Evolutionary conservation across 2,888 invertebrate species (phyloP), one percentile per base, ranked within the genome.

Genomic region (Apamea monoglypha): DNA sequence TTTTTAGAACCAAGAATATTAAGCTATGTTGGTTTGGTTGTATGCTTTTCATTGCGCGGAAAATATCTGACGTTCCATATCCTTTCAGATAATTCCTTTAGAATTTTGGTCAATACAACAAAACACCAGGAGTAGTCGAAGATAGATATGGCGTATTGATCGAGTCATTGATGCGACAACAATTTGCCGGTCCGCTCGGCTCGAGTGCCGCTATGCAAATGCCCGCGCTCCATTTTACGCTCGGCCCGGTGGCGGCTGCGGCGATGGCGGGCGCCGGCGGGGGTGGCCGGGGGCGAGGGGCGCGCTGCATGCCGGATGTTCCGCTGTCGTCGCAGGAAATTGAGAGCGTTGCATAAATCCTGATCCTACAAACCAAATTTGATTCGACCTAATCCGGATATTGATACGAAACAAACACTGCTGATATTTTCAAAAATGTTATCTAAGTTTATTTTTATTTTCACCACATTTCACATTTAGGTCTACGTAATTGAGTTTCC

Each of bases 331-430:
- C 95, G 94, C 96, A 96, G 96, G 96, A 97, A 97, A 96, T 97
- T 96, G 96, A 96, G 96, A 96, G 93, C 95, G 94, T 95, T 96
- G 96, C 96, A 97, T 96, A 96, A 96, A 96, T 96, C 95, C 95
- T 94, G 95, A 96, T 96, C 95, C 94, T 94, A 94, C 96, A 95
- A 96, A 95, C 95, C 95, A 95, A 96, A 97, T 96, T 96, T 95
- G 96, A 96, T 96, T 96, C 95, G 88, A 94, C 95, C 94, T 96
- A 96, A 97, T 96, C 96, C 96, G 96, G 96, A 96, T 96, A 96
- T 96, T 95, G 96, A 96, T 96, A 96, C 93, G 95, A 95, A 94
- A 95, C 95, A 95, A 95, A 95, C 93, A 94, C 92, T 90, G 92
- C 91, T 91, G 92, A 92, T 90, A 91, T 93, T 94, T 94, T 94